phyloP scores from a whole-genome alignment of 2,113 vertebrate species.

The Stictonetta naevosa region DNA sequence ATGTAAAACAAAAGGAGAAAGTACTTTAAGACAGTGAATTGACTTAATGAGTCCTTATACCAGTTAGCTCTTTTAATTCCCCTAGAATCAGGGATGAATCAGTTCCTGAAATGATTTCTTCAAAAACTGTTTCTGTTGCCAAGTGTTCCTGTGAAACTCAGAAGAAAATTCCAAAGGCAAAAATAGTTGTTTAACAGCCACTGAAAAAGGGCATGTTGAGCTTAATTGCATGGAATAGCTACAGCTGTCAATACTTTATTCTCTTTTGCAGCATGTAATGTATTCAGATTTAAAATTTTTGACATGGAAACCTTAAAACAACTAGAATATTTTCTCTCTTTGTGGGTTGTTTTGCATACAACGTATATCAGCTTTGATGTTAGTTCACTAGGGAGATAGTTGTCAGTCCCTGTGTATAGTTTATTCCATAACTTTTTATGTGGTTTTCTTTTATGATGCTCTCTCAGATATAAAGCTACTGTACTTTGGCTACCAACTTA shows the following conservation, averaged over 20 bases:
- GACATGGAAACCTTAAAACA: constrained; percentile 59
- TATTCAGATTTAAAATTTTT: constrained; percentile 58
- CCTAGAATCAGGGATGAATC: constrained; percentile 40
- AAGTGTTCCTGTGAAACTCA: constrained; percentile 34
- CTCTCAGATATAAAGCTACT: constrained; percentile 53
- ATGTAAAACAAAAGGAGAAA: constrained; percentile 13
- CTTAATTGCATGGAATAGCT: constrained; percentile 54
- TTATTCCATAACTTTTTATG: constrained; percentile 42
- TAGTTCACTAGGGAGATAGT: constrained; percentile 44
- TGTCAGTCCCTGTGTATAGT: constrained; percentile 29
- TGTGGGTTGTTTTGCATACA: constrained; percentile 59
- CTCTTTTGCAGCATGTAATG: constrained; percentile 20
- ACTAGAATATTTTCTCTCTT: constrained; percentile 62
- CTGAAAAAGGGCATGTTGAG: neutral
- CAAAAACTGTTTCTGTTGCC: neutral
- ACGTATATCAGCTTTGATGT: constrained; percentile 53
- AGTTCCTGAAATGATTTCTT: constrained; percentile 45
- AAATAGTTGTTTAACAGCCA: neutral
- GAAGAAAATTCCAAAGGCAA: constrained; percentile 49
- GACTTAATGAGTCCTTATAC: neutral
- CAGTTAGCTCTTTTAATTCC: neutral
- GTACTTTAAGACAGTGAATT: neutral
- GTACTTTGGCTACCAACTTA: constrained; percentile 60
- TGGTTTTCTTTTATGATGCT: constrained; percentile 56
- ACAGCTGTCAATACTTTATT: constrained; percentile 46